Conservation (phyloP, 2,797 vertebrate species). For the Luscinia megarhynchos region DNA sequence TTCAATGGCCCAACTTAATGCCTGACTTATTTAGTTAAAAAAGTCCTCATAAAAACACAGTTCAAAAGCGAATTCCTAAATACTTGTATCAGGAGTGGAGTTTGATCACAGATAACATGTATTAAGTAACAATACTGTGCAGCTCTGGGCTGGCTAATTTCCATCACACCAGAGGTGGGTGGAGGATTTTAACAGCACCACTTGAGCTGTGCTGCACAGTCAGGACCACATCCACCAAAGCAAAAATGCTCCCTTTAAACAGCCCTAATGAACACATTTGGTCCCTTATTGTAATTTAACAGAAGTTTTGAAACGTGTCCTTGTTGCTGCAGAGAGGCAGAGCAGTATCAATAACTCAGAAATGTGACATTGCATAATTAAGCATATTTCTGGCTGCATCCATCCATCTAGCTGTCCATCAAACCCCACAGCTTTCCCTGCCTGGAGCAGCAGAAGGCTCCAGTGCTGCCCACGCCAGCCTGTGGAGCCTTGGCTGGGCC, state of each 20-base stretch:
- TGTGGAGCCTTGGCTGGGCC: neutral
- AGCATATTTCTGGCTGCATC: neutral
- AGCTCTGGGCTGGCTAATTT: constrained; percentile 54
- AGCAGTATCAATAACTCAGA: constrained; percentile 11
- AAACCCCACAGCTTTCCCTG: neutral
- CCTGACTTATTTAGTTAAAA: neutral
- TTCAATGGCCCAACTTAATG: neutral
- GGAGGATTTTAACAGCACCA: constrained; percentile 18
- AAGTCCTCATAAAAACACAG: neutral
- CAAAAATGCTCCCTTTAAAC: constrained; percentile 26
- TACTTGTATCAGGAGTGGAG: neutral
- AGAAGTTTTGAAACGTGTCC: constrained; percentile 38
- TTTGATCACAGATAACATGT: constrained; percentile 38
- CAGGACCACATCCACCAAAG: constrained; percentile 17
- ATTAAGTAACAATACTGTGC: constrained; percentile 20
- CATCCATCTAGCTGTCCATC: neutral
- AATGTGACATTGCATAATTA: constrained; percentile 48
- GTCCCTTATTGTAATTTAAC: constrained; percentile 50
- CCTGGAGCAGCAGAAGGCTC: neutral
- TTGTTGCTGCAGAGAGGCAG: constrained; percentile 32
- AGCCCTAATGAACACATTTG: constrained; percentile 34
- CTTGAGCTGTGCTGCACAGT: constrained; percentile 14
- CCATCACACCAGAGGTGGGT: constrained; percentile 14
- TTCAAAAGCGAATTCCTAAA: neutral
- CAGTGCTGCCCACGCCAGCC: neutral